phyloP scores from a whole-genome alignment of 2,113 vertebrate species.

The Perccottus glenii region DNA sequence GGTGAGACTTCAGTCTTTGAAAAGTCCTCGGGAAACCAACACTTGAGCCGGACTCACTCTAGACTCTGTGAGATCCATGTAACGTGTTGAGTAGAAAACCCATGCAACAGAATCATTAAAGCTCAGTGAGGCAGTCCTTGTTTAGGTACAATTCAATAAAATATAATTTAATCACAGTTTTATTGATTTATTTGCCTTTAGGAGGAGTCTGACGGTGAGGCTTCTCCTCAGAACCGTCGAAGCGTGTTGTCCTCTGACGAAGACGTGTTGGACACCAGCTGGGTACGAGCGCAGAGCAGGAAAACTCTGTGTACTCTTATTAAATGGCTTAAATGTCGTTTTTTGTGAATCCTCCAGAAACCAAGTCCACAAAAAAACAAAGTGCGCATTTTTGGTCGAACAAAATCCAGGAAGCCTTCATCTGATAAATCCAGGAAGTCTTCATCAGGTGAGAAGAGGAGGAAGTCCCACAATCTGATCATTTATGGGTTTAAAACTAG shows the following conservation, averaged over 20 bases:
- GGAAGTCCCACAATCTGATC: too few species aligned
- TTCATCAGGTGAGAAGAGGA: too few species aligned
- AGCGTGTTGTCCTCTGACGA: constrained; percentile 40
- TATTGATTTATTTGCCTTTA: constrained; percentile 3
- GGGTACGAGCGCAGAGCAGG: constrained; percentile 21
- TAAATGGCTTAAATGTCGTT: neutral
- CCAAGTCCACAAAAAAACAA: constrained; percentile 41
- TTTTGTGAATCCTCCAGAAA: constrained; percentile 22
- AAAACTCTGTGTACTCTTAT: neutral
- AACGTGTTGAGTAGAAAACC: too few species aligned
- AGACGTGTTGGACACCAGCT: constrained; percentile 11
- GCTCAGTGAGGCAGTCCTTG: too few species aligned
- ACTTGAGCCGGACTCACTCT: too few species aligned
- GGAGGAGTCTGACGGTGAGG: constrained; percentile 2
- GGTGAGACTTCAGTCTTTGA: too few species aligned
- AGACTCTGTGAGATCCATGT: too few species aligned
- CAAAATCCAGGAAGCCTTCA: constrained; percentile 10
- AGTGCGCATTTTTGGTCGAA: neutral
- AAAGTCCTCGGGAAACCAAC: too few species aligned
- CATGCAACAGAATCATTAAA: too few species aligned
- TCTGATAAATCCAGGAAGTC: constrained; percentile 3
- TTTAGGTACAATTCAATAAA: too few species aligned
- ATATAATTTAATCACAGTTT: too few species aligned
- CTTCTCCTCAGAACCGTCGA: neutral
- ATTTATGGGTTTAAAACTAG: too few species aligned